Conservation (phyloP, 1,140 invertebrate species). For the Drosophila busckii region DNA sequence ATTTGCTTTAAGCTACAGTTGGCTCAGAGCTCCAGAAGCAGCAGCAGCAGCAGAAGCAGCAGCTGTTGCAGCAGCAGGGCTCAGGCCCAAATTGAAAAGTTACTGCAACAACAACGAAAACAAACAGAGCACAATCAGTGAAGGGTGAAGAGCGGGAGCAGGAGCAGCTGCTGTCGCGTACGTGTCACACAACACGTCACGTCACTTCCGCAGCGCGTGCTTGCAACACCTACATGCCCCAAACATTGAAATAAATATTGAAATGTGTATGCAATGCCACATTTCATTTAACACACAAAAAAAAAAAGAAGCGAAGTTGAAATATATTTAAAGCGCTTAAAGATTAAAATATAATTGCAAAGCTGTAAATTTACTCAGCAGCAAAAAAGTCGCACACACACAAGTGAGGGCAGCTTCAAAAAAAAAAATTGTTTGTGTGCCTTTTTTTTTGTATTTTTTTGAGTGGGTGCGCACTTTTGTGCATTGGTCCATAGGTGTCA, state of each 20-base stretch:
- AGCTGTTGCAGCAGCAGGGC: no score
- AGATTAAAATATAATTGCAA: no score
- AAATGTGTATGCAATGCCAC: constrained; percentile 38
- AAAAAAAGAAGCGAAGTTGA: no score
- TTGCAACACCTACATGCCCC: constrained; percentile 53
- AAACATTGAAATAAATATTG: constrained; percentile 36
- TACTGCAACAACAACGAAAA: constrained; percentile 38
- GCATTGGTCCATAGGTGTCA: constrained; percentile 69
- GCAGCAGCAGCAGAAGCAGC: no score
- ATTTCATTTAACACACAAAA: no score
- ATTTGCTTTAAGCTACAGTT: constrained; percentile 51
- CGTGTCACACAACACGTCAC: constrained; percentile 75
- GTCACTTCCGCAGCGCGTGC: constrained; percentile 71
- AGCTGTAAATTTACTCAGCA: no score
- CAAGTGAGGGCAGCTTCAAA: no score
- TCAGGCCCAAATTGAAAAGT: constrained; percentile 69
- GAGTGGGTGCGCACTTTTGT: constrained; percentile 19
- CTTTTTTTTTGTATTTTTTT: constrained; percentile 25
- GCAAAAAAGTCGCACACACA: no score
- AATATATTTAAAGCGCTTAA: no score
- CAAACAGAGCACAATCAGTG: not conserved
- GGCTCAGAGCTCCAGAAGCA: no score
- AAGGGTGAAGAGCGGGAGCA: not conserved
- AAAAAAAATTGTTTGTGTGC: constrained; percentile 34
- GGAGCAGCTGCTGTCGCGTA: constrained; percentile 57